These are phyloP conservation scores for Carduelis carduelis DNA, from an alignment of 2,797 vertebrate genomes.

Conservation along the genomic window DNA sequence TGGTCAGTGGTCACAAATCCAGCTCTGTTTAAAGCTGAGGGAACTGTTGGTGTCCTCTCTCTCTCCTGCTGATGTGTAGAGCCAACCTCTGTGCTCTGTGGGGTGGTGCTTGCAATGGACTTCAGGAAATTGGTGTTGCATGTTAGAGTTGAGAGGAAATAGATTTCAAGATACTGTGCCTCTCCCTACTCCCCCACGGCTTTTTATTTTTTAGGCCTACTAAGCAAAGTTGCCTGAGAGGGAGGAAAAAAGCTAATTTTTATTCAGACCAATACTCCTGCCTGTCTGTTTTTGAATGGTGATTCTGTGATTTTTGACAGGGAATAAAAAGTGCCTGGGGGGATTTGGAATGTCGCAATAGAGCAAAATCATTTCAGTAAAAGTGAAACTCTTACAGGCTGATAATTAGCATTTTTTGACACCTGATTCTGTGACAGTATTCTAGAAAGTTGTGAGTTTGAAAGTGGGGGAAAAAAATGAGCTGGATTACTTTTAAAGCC, in stretches of 20 bases:
- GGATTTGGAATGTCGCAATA: not conserved
- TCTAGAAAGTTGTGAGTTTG: not conserved
- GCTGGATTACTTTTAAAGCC: not conserved
- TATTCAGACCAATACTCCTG: not conserved
- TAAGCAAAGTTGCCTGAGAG: not conserved
- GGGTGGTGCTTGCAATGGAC: not conserved
- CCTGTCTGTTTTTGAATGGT: not conserved
- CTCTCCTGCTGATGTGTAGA: not conserved
- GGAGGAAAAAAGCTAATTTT: not conserved
- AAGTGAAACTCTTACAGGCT: not conserved
- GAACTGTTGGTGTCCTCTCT: not conserved
- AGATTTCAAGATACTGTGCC: not conserved
- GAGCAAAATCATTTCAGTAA: not conserved
- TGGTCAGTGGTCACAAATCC: not conserved
- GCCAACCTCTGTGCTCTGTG: not conserved
- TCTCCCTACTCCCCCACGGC: not conserved
- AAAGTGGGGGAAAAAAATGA: not conserved
- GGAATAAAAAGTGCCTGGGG: slow-evolving; percentile 35
- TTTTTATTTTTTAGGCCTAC: not conserved
- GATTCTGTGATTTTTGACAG: slow-evolving; percentile 35
- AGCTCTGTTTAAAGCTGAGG: not conserved
- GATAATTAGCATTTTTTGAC: slow-evolving; percentile 24
- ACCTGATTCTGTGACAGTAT: not conserved
- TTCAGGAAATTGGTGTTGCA: not conserved
- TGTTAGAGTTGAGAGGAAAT: not conserved